Base-by-base conservation (phyloP, 2,888 invertebrate genomes). In the Myathropa florea region DNA sequence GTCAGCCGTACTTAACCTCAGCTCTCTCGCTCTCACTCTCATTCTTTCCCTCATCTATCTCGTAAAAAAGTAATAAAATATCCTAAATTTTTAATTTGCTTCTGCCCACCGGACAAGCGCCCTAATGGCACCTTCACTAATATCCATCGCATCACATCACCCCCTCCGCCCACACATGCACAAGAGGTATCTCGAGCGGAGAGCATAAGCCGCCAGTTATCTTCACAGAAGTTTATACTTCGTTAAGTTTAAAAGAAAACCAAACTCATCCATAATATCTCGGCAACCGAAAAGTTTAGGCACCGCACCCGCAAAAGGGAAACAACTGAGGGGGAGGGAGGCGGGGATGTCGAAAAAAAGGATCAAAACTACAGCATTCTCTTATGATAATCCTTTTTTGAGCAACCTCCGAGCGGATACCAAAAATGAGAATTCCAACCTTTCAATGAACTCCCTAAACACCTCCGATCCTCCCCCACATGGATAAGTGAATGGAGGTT, bases 321-420 rank as follows among this genome's bases (percentile, higher is more conserved):
- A 39, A 18, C 6, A 39, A 18, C n/a, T n/a, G n/a, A n/a, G n/a
- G n/a, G 6, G n/a, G 6, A 39, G 39, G 1, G 14, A 6, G 46
- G 46, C 18, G 1, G 6, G 33, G 10, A 12, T 33, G 12, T n/a
- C 46, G 53, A 46, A 59, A 30, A 65, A 46, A 55, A 59, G 68
- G 75, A 76, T 70, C 64, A 71, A 77, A 77, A 71, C 72, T 78
- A 68, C 67, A 61, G 30, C 75, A 46, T 70, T 57, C 71, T 68
- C 61, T 26, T 33, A 79, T 53, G 63, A 70, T 83, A 83, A 80
- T 80, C 75, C 76, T 18, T 72, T 70, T 67, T 70, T 59, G 57
- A 23, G 65, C 57, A 71, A 65, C 77, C 65, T 59, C 46, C 79
- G 14, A 61, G 65, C 24, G 28, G 67, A 77, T 71, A 61, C 75